Percentiles rank a stretch among this genome's conserved stretches.
These are phyloP conservation scores for Lerista edwardsae DNA, from an alignment of 2,797 vertebrate species.

Conservation along the genomic window DNA sequence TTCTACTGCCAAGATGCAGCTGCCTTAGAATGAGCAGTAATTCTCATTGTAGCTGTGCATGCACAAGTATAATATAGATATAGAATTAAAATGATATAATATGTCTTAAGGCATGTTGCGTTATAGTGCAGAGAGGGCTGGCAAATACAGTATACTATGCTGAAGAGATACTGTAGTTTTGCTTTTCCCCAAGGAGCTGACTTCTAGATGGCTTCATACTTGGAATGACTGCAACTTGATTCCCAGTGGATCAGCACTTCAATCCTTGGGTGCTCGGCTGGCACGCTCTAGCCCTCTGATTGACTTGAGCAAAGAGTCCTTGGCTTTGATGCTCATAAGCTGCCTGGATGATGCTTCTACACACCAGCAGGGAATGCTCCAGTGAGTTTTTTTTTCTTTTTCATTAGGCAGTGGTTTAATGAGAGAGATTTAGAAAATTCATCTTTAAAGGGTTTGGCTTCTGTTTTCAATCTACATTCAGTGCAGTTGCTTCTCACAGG, in stretches of 20 bases:
- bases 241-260: neutral
- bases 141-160: neutral
- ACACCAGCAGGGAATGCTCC: constrained; percentile 4
- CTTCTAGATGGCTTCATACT: neutral
- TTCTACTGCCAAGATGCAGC: neutral
- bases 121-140: neutral
- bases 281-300: neutral
- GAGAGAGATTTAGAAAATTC: neutral
- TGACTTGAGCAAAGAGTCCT: neutral
- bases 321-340: neutral
- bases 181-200: neutral
- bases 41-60: neutral
- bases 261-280: neutral
- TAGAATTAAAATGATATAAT: constrained; percentile 3
- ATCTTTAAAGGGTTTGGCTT: neutral
- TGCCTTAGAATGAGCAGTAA: neutral
- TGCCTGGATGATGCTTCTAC: constrained; percentile 12
- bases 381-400: constrained; percentile 8
- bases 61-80: neutral
- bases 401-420: constrained; percentile 9
- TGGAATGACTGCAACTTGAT: neutral
- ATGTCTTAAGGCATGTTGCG: constrained; percentile 3
- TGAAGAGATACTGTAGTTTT: neutral
- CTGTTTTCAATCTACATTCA: neutral
- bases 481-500: neutral